phyloP scores from a whole-genome alignment of 1,140 invertebrate genomes.

The Notospermus geniculatus region DNA sequence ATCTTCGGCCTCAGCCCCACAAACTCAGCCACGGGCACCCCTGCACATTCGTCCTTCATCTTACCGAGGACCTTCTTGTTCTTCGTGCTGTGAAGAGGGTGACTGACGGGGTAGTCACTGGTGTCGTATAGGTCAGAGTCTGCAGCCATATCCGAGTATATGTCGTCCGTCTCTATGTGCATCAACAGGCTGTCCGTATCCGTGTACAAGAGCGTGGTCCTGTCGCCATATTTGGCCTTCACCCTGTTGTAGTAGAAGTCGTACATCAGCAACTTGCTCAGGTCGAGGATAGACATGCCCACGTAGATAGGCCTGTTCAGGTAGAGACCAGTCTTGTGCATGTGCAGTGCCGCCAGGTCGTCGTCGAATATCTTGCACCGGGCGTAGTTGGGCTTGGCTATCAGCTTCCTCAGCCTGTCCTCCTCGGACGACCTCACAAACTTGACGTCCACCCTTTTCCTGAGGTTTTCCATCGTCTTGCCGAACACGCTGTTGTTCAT shows the following conservation, averaged over 20 bases:
- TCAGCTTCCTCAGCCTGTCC: conserved; percentile 29
- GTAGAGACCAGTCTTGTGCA: conserved; percentile 26
- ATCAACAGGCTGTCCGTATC: conserved; percentile 57
- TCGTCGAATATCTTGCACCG: conserved; percentile 43
- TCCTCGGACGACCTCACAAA: conserved; percentile 14
- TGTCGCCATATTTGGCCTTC: conserved; percentile 39
- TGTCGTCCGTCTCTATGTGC: conserved; percentile 48
- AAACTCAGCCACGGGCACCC: conserved; percentile 49
- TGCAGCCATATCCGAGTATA: conserved; percentile 51
- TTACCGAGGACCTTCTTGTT: conserved; percentile 59
- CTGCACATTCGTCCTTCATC: conserved; percentile 59
- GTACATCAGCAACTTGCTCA: conserved; percentile 38
- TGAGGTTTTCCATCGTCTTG: conserved; percentile 56
- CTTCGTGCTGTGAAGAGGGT: conserved; percentile 24
- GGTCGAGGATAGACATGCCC: conserved; percentile 31
- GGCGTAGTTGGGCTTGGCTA: conserved; percentile 47
- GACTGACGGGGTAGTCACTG: conserved; percentile 27
- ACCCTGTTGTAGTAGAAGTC: conserved; percentile 44
- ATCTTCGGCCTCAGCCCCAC: conserved; percentile 55
- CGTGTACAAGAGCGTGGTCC: conserved; percentile 43
- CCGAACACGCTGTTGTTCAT: conserved; percentile 57
- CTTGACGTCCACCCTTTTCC: conserved; percentile 43
- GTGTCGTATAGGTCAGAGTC: conserved; percentile 26
- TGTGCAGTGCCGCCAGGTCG: conserved; percentile 27
- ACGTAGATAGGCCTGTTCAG: conserved; percentile 34